Evolutionary conservation across 2,888 invertebrate species (phyloP), one percentile per base, ranked within the genome.

Genomic region (Sclerodermus sp.): DNA sequence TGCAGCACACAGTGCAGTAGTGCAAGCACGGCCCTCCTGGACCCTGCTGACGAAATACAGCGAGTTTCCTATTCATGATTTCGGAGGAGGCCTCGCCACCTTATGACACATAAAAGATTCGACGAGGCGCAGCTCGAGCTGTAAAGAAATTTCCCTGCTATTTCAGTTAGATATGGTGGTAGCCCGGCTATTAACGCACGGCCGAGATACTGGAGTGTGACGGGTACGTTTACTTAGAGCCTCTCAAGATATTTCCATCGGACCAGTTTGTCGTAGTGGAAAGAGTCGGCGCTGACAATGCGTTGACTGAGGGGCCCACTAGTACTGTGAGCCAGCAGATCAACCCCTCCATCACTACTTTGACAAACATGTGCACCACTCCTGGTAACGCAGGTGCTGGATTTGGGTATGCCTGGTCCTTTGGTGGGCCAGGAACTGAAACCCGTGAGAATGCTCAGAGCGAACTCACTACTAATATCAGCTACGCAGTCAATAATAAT

Each of bases 391-490:
- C 77, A 23, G 75, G 73, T 45, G 61, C 76, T 51, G 77, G 77
- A 66, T 77, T 77, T 64, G 77, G 77, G 57, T 77, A 77, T 56
- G 67, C 77, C 64, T 77, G 77, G 77, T 75, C 77, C 60, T 77
- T 77, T 50, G 70, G 73, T 14, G 77, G 75, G 6, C 76, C 76
- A 36, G 74, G 76, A 14, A 67, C 71, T 1, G 77, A 77, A 37
- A 68, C 71, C 51, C 69, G 77, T 31, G 77, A 77, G 23, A 74
- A 71, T 44, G 62, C 70, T 2, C 77, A 77, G 55, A 68, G 65
- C 16, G 77, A 77, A 50, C 66, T 77, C 10, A 56, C 76, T 2
- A 68, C 72, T 2, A 77, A 74, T 51, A 77, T 77, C 55, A 77
- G 61, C 60, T 77, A 77, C 46, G 76, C 77, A 1, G 77, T 77